Percentiles rank a stretch among this genome's conserved stretches.
Conservation (phyloP, 2,113 vertebrate species). For the Neotoma lepida region DNA sequence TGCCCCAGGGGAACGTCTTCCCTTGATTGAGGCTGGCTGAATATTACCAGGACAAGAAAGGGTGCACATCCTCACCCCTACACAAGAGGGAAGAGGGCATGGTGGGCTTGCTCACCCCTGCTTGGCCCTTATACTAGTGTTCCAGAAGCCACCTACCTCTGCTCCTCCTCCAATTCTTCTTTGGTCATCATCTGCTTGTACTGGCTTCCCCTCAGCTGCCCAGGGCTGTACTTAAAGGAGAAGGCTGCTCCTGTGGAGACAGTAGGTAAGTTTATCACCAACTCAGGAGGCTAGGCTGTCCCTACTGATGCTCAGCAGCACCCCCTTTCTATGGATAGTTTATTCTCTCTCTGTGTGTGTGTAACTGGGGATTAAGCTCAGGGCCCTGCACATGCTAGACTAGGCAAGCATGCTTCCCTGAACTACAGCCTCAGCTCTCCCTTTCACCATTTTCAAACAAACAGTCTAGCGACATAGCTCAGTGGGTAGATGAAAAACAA, state of each 20-base stretch:
- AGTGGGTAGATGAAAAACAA: neutral
- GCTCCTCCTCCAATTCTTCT: slow-evolving; percentile 95
- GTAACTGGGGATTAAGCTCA: neutral
- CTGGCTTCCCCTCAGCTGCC: slow-evolving; percentile 90
- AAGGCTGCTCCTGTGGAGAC: slow-evolving; percentile 80
- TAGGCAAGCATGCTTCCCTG: neutral
- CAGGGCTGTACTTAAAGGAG: slow-evolving; percentile 88
- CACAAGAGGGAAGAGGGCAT: rapidly evolving
- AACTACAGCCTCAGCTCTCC: neutral
- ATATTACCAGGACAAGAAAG: neutral
- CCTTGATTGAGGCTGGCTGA: neutral
- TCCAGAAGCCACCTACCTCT: slow-evolving; percentile 87
- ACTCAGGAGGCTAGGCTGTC: no score
- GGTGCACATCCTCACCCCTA: rapidly evolving
- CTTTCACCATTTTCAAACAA: neutral
- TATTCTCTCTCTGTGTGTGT: neutral
- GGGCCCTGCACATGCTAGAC: neutral
- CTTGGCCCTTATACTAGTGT: rapidly evolving
- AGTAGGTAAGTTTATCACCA: rapidly evolving
- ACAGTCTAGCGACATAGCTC: neutral
- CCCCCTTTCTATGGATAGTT: neutral
- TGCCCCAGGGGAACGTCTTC: neutral
- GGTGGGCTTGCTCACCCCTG: neutral
- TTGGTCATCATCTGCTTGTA: slow-evolving; percentile 92
- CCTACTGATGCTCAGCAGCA: rapidly evolving